phyloP scores from a whole-genome alignment of 2,113 vertebrate species.

The Myxocyprinus asiaticus region DNA sequence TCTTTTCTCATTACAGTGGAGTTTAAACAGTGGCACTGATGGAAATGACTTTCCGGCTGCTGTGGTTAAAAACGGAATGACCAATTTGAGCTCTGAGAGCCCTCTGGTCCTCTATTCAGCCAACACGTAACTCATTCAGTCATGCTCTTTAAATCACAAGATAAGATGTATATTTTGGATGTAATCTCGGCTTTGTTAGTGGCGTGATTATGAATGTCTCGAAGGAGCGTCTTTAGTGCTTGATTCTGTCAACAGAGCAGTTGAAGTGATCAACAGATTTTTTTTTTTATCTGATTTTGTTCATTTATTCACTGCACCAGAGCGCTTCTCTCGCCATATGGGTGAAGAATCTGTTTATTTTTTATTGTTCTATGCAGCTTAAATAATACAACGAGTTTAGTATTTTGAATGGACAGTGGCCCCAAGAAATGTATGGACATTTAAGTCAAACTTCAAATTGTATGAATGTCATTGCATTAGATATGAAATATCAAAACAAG shows the following conservation, averaged over 20 bases:
- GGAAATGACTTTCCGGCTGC: conserved; percentile 13
- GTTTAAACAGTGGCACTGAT: conserved; percentile 4
- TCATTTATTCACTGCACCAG: neutral
- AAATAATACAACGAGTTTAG: too few species aligned
- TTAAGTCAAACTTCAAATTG: too few species aligned
- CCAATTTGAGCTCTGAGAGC: conserved; percentile 16
- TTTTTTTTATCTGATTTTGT: neutral
- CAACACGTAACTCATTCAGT: conserved; percentile 9
- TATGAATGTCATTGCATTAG: too few species aligned
- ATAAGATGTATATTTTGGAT: conserved; percentile 13
- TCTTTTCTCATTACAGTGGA: neutral
- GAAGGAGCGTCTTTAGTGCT: neutral
- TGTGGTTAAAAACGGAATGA: conserved; percentile 23
- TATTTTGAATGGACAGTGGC: too few species aligned
- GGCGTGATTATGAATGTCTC: neutral
- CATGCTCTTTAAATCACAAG: conserved; percentile 4
- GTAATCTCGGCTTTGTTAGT: conserved; percentile 24
- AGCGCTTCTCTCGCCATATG: neutral
- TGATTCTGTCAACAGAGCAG: too few species aligned
- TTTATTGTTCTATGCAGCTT: too few species aligned
- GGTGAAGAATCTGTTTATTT: neutral
- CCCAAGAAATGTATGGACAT: too few species aligned
- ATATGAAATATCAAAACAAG: too few species aligned
- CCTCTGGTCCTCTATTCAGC: conserved; percentile 2
- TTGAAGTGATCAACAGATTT: neutral